Evolutionary conservation across 2,113 vertebrate species (phyloP), one percentile per base, ranked within the genome.

Genomic region (Psephotus haematonotus): DNA sequence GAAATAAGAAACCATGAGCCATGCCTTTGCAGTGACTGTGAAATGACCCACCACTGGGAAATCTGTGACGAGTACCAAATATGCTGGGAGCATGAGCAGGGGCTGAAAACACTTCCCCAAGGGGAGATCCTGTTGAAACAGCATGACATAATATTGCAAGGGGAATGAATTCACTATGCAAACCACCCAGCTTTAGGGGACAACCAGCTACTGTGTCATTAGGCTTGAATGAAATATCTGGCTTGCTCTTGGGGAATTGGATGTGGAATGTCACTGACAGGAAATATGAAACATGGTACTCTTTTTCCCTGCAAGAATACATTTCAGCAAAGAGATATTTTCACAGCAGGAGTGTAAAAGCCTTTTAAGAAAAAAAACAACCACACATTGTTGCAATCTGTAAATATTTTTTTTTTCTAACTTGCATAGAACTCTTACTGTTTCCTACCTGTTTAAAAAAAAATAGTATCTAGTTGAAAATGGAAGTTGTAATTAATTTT

Each of bases 101-200:
- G 65, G 23, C 75, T 88, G 67, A 19, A 71, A 65, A 81, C 33
- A 2, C 62, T 62, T 91, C 76, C 85, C 59, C 35, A 69, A 23
- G 90, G 85, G 69, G 75, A 84, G 57, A 81, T 82, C 49, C 69
- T 63, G 41, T 78, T 70, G 57, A 57, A 80, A 64, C 35, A 83
- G 57, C 17, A 2, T 28, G 65, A 53, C 81, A 86, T 39, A 67
- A 19, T 43, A 68, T 37, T 81, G 83, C 33, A 75, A 60, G 75
- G 65, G 71, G 93, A 67, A 74, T 80, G 28, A 89, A 94, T 88
- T 70, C 82, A 35, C 84, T 27, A 28, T 91, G 86, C 74, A 95
- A 78, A 81, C 10, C 71, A 69, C 43, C 50, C 85, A 81, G 93
- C 91, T 93, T 68, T 13, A 93, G 91, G 95, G 89, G 95, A 44